phyloP scores from a whole-genome alignment of 92 coral and sea anemone species.

The Bergia sp. region DNA sequence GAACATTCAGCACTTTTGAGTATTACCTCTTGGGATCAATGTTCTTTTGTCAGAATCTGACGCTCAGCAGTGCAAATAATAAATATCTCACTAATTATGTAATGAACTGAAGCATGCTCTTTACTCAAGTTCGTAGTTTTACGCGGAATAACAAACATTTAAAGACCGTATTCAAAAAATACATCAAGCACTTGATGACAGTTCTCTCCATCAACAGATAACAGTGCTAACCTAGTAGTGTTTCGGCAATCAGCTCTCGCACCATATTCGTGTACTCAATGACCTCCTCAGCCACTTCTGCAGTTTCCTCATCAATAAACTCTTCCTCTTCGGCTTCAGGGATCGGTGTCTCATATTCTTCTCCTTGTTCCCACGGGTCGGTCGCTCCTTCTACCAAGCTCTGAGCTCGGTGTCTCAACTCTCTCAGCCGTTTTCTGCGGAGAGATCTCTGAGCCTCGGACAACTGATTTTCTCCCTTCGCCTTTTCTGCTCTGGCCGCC shows the following conservation, averaged over 20 bases:
- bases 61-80: too few relatives aligned
- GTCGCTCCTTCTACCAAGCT: constrained; percentile 87
- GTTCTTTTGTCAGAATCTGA: too few relatives aligned
- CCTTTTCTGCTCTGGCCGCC: constrained; percentile 60
- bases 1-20: too few relatives aligned
- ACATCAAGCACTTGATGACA: neutral
- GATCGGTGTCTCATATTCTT: constrained; percentile 87
- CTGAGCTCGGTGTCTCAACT: constrained; percentile 92
- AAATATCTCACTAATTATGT: too few relatives aligned
- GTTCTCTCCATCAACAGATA: neutral
- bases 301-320: constrained; percentile 88
- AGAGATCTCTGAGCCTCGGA: constrained; percentile 36
- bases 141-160: neutral
- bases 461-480: neutral
- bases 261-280: constrained; percentile 82
- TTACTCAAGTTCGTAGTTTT: neutral
- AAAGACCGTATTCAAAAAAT: neutral
- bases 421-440: constrained; percentile 63
- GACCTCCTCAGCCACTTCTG: constrained; percentile 91
- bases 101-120: too few relatives aligned
- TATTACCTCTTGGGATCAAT: too few relatives aligned
- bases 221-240: constrained; percentile 77
- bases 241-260: constrained; percentile 87
- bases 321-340: constrained; percentile 91
- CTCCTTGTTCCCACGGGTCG: constrained; percentile 83